Percentiles rank a stretch among this genome's conserved stretches.
These are phyloP conservation scores for Elymnias hypermnestra DNA, from an alignment of 1,140 invertebrate genomes.

Conservation along the genomic window DNA sequence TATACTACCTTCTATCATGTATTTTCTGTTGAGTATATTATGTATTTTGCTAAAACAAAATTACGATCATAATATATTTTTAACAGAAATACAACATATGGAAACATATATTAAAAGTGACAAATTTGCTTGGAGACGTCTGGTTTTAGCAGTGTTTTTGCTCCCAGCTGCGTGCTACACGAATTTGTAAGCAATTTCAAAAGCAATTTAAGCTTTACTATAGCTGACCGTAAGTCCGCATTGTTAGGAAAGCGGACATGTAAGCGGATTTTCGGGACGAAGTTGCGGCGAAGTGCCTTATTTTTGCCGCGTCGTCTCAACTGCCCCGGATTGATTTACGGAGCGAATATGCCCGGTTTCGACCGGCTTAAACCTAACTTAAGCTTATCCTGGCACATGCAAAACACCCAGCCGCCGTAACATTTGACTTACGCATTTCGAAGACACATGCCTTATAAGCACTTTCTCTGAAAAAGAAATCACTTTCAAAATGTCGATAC, in stretches of 20 bases:
- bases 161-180: too few species aligned
- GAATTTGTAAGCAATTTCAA: conserved; percentile 8
- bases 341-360: conserved; percentile 42
- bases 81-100: too few species aligned
- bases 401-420: conserved; percentile 47
- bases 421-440: conserved; percentile 24
- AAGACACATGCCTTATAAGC: background rate
- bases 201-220: conserved; percentile 19
- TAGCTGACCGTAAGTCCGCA: conserved; percentile 24
- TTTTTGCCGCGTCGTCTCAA: conserved; percentile 56
- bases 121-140: too few species aligned
- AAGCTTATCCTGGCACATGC: conserved; percentile 46
- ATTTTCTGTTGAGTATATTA: too few species aligned
- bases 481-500: too few species aligned
- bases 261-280: conserved; percentile 44
- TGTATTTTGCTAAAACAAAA: too few species aligned
- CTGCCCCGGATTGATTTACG: conserved; percentile 58
- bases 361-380: conserved; percentile 20
- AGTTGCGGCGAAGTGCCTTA: conserved; percentile 37
- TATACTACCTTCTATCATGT: too few species aligned
- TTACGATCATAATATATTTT: too few species aligned
- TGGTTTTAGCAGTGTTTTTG: too few species aligned
- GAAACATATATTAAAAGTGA: too few species aligned
- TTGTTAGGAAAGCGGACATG: conserved; percentile 31
- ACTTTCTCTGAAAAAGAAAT: background rate